Percentiles rank a stretch among this genome's conserved stretches.
These are phyloP conservation scores for Protobothrops flavoviridis DNA, from an alignment of 2,113 vertebrate species.

Conservation along the genomic window DNA sequence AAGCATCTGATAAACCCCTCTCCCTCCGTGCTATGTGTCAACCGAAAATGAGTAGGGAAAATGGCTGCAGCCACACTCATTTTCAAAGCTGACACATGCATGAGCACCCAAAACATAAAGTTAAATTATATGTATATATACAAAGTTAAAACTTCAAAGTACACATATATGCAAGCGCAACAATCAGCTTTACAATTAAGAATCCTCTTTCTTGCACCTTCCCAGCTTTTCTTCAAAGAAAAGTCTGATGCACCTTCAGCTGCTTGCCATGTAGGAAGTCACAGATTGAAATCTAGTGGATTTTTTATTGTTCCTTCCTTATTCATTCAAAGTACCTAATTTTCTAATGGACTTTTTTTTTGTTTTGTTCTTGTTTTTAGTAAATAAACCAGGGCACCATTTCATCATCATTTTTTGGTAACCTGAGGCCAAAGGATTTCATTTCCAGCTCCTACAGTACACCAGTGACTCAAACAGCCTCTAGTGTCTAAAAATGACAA, in stretches of 20 bases:
- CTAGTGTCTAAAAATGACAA: no score
- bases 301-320: background rate
- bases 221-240: background rate
- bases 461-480: background rate
- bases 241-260: background rate
- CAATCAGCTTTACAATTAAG: background rate
- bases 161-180: background rate
- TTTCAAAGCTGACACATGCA: background rate
- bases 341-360: background rate
- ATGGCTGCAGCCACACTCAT: no score
- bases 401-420: background rate
- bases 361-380: no score
- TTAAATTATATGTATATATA: background rate
- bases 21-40: no score
- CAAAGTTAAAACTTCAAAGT: background rate
- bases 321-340: background rate
- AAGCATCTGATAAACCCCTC: no score
- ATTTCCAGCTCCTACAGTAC: background rate
- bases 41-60: no score
- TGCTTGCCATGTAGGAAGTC: no score
- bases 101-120: background rate
- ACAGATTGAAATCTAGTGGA: no score
- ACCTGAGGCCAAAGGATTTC: background rate
- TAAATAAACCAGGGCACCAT: background rate
- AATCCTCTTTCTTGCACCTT: background rate